A percentile compares a stretch with the other conserved stretches of the same genome.
Evolutionary conservation across 2,797 vertebrate genomes (phyloP).

Genomic region (Galagoides demidoff): DNA sequence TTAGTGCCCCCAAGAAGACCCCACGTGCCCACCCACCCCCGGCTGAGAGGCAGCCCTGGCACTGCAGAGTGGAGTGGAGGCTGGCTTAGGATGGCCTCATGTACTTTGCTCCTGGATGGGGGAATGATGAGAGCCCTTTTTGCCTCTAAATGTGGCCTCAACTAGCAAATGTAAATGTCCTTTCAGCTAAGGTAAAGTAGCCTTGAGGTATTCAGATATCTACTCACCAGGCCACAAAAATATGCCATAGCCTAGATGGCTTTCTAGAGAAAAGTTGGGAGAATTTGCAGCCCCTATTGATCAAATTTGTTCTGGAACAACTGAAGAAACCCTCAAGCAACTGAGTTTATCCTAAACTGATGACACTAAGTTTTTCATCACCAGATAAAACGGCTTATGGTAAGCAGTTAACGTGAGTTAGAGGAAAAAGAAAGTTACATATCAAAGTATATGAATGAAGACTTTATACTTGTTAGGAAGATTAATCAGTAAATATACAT

Average conservation of each 20-base stretch:
- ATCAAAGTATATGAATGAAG: not conserved
- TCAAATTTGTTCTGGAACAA: constrained; percentile 27
- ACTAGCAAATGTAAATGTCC: not conserved
- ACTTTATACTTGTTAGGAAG: not conserved
- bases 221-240: not conserved
- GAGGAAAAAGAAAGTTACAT: not conserved
- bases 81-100: accelerated
- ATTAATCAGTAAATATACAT: constrained; percentile 19
- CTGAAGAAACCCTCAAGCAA: not conserved
- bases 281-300: not conserved
- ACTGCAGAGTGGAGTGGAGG: not conserved
- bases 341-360: not conserved
- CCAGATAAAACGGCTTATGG: not conserved
- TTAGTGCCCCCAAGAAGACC: not conserved
- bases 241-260: not conserved
- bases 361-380: not conserved
- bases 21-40: accelerated
- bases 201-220: not conserved
- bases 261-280: not conserved
- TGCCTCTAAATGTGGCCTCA: not conserved
- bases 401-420: not conserved
- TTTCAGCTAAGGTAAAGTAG: not conserved
- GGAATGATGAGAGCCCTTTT: not conserved
- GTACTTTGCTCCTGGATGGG: not conserved
- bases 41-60: accelerated